Percentiles rank a stretch among this genome's conserved stretches.
phyloP scores from a whole-genome alignment of 2,113 vertebrate genomes.

The Phrynosoma platyrhinos region DNA sequence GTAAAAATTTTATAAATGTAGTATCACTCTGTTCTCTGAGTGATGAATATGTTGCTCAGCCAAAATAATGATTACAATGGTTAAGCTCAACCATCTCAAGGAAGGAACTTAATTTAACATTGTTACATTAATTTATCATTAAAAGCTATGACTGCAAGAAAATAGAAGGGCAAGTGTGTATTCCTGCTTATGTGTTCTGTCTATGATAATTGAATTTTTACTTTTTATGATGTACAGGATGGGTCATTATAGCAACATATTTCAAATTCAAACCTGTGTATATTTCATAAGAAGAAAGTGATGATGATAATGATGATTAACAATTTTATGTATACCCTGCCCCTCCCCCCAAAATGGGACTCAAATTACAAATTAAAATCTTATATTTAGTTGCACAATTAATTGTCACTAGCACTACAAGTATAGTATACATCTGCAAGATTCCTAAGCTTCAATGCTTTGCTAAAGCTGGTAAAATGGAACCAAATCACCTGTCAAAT shows the following conservation, averaged over 20 bases:
- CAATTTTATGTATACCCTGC: too few species aligned
- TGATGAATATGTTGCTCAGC: not conserved
- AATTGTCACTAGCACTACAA: not conserved
- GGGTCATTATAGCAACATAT: not conserved
- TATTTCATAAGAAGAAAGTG: not conserved
- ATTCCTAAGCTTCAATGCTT: constrained; percentile 76
- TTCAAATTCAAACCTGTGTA: constrained; percentile 3
- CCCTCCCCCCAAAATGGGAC: too few species aligned
- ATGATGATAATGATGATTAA: too few species aligned
- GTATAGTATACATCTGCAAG: constrained; percentile 10
- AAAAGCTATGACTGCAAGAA: constrained; percentile 7
- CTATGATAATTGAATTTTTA: not conserved
- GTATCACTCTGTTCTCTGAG: not conserved
- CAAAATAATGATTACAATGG: not conserved
- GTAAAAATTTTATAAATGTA: constrained; percentile 4
- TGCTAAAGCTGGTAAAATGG: constrained; percentile 89
- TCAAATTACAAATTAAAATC: too few species aligned
- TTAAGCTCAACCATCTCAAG: not conserved
- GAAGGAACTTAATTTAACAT: not conserved
- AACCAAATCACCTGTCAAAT: constrained; percentile 86
- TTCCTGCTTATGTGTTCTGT: constrained; percentile 20
- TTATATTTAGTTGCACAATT: not conserved
- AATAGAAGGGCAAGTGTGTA: not conserved
- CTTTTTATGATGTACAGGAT: not conserved
- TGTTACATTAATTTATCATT: not conserved